Evolutionary conservation across 2,113 vertebrate genomes (phyloP).

Genomic region (Herpailurus yagouaroundi): DNA sequence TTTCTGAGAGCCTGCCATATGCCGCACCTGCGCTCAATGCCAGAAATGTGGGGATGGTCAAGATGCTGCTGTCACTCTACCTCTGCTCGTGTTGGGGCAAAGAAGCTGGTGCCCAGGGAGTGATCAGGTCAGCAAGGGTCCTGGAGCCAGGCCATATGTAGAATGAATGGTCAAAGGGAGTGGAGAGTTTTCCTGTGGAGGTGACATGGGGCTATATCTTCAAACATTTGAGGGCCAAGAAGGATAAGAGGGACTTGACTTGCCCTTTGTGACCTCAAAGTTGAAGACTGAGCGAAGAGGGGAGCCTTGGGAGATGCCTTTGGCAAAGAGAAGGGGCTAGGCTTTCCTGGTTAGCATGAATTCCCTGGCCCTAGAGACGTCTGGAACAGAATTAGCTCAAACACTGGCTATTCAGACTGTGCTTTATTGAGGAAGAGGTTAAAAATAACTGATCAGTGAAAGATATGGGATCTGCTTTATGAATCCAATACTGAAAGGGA

Average conservation of each 20-base stretch:
- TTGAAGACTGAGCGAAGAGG: background rate
- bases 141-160: background rate
- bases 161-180: background rate
- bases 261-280: background rate
- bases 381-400: background rate
- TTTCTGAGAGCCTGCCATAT: background rate
- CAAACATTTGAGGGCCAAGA: background rate
- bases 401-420: background rate
- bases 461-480: background rate
- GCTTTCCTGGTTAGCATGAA: background rate
- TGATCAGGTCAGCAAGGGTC: background rate
- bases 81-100: background rate
- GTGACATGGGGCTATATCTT: background rate
- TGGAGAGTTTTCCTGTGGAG: background rate
- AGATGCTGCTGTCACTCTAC: background rate
- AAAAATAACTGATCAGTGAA: background rate
- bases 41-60: accelerated
- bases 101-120: background rate
- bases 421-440: background rate
- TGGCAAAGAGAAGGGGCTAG: background rate
- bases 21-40: background rate
- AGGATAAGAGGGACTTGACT: background rate
- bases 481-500: background rate
- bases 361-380: background rate
- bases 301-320: background rate